These are phyloP conservation scores for Synaphobranchus kaupii DNA, from an alignment of 2,797 vertebrate species.

Conservation along the genomic window DNA sequence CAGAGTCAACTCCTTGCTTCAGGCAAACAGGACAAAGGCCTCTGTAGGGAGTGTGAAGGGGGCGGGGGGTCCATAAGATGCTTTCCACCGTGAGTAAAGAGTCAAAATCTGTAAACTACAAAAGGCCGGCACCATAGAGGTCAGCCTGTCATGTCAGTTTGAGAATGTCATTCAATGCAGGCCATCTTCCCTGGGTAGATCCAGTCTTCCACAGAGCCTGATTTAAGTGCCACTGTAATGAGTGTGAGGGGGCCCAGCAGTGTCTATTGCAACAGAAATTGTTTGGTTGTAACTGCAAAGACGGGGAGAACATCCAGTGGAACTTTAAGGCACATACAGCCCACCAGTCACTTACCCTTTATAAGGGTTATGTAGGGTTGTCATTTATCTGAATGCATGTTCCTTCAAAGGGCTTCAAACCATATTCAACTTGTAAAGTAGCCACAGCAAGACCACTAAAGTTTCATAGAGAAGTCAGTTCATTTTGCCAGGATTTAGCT, in stretches of 20 bases:
- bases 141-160: constrained; percentile 73
- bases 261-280: not conserved
- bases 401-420: not conserved
- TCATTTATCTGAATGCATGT: not conserved
- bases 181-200: not conserved
- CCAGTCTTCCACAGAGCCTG: not conserved
- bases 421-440: not conserved
- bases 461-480: not conserved
- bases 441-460: not conserved
- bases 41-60: constrained; percentile 50
- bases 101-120: constrained; percentile 75
- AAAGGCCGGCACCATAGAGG: constrained; percentile 68
- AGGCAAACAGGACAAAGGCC: constrained; percentile 36
- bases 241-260: not conserved
- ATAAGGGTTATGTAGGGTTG: not conserved
- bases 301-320: not conserved
- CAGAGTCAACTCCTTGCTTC: not conserved
- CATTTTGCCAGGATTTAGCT: not conserved
- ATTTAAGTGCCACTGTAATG: not conserved
- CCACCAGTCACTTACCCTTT: not conserved
- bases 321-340: not conserved
- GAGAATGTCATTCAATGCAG: constrained; percentile 53
- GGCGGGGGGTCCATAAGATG: constrained; percentile 63
- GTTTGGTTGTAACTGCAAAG: not conserved
- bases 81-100: constrained; percentile 63